Conservation (phyloP, 2,113 vertebrate species). For the Thryonomys swinderianus region DNA sequence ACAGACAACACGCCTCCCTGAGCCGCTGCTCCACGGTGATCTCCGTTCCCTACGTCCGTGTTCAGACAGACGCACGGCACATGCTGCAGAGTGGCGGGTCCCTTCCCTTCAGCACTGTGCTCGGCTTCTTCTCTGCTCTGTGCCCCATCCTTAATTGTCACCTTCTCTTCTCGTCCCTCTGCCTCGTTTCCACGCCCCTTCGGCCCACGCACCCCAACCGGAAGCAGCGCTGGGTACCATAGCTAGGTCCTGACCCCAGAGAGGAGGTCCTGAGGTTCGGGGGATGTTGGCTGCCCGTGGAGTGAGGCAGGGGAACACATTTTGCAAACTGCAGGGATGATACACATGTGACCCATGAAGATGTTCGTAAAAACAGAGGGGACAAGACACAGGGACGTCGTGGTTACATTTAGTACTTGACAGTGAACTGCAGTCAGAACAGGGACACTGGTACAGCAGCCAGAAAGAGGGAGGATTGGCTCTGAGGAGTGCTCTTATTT, state of each 20-base stretch:
- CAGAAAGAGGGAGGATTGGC: neutral
- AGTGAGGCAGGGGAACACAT: rapidly evolving
- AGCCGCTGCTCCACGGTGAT: neutral
- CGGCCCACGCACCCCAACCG: rapidly evolving
- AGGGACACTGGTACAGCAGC: neutral
- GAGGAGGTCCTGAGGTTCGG: neutral
- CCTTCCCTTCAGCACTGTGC: neutral
- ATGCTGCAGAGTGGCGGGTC: neutral
- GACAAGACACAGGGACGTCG: neutral
- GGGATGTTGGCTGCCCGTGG: rapidly evolving
- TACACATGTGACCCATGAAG: rapidly evolving
- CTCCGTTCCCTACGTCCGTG: neutral
- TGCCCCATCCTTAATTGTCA: rapidly evolving
- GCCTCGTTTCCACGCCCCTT: neutral
- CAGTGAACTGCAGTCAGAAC: neutral
- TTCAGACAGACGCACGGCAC: neutral
- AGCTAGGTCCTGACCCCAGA: rapidly evolving
- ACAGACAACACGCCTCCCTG: neutral
- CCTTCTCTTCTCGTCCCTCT: neutral
- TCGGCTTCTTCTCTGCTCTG: neutral
- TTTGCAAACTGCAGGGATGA: neutral
- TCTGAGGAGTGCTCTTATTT: neutral
- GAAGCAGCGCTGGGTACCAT: too few relatives aligned
- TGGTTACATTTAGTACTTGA: too few relatives aligned
- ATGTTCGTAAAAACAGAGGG: neutral